phyloP scores from a whole-genome alignment of 2,113 vertebrate species.

The Aythya baeri region DNA sequence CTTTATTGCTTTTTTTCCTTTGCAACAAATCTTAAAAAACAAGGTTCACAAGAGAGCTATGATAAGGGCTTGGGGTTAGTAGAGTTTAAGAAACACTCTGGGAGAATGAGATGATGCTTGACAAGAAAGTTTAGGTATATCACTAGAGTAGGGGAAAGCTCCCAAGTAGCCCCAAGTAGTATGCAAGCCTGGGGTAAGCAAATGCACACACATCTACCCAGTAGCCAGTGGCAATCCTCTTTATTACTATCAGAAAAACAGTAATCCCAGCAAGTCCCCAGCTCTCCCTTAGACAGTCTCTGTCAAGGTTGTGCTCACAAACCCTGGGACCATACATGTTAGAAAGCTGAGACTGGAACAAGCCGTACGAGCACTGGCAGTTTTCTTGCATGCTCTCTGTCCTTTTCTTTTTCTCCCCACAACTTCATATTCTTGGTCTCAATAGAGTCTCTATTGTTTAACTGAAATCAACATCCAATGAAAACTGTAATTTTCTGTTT shows the following conservation, averaged over 20 bases:
- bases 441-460: neutral
- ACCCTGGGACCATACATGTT: no score
- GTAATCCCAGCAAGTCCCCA: neutral
- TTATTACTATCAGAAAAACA: neutral
- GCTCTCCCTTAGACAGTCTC: neutral
- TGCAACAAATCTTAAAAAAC: neutral
- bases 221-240: neutral
- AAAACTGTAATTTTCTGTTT: neutral
- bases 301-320: neutral
- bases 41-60: neutral
- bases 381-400: neutral
- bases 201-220: neutral
- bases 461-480: neutral
- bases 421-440: neutral
- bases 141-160: neutral
- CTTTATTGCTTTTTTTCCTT: neutral
- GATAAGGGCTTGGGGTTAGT: neutral
- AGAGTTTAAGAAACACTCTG: neutral
- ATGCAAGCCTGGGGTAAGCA: neutral
- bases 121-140: neutral
- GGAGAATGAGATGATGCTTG: neutral
- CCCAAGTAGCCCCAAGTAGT: no score
- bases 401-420: neutral
- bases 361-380: neutral
- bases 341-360: neutral